These are phyloP conservation scores for Nineta flava DNA, from an alignment of 2,888 invertebrate genomes.

Conservation along the genomic window DNA sequence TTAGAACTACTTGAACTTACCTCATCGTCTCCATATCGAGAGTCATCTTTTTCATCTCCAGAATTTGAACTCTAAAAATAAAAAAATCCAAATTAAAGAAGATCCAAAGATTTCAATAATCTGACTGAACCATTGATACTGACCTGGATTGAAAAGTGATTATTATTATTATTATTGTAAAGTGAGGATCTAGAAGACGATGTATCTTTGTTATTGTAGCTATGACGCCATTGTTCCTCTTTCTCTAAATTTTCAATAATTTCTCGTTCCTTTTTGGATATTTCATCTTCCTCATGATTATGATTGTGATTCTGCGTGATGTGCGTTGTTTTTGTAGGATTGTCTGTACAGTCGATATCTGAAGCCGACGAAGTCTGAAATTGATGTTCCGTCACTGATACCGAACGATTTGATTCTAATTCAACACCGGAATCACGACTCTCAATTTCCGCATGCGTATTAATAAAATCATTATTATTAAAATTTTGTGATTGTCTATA, in stretches of 20 bases:
- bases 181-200: too few species aligned
- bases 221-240: constrained; percentile 40
- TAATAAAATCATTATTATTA: constrained; percentile 17
- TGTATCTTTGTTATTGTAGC: constrained; percentile 11
- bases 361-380: too few species aligned
- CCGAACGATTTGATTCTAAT: constrained; percentile 31
- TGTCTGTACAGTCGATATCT: too few species aligned
- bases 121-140: too few species aligned
- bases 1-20: too few species aligned
- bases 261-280: constrained; percentile 45
- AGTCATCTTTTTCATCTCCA: neutral
- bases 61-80: neutral
- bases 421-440: constrained; percentile 69
- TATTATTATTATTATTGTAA: too few species aligned
- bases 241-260: constrained; percentile 46
- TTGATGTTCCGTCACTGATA: constrained; percentile 1
- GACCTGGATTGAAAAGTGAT: too few species aligned
- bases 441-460: constrained; percentile 26
- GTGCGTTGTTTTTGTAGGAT: too few species aligned
- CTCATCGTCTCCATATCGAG: neutral
- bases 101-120: too few species aligned
- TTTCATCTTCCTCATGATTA: constrained; percentile 67
- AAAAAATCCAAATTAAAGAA: neutral
- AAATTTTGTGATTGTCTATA: constrained; percentile 32
- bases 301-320: constrained; percentile 41